Base-by-base conservation (phyloP, 2,888 invertebrate species). In the Lithophane socia region DNA sequence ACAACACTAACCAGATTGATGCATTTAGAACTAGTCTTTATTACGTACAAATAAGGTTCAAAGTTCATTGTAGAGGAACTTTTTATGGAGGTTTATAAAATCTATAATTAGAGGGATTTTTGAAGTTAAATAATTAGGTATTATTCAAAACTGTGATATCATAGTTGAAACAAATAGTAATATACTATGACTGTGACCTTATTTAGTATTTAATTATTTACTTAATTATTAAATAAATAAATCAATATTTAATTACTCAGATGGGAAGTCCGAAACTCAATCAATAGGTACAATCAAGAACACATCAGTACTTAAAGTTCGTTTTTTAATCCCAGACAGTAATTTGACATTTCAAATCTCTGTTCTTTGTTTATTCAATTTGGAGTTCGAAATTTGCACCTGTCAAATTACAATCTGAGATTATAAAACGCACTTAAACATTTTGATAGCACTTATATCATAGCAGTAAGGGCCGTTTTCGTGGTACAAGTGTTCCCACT, bases 21-120 rank as follows among this genome's bases (percentile, higher is more conserved):
- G 44, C 47, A 76, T 74, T 74, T 66, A 29, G 21, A 67, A 68
- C 13, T 77, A 67, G 66, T 54, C 73, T 67, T 70, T 79, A 73
- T 7, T 2, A 2, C n/a, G 18, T 44, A 24, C 72, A n/a, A 42
- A 37, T 64, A 70, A 16, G 21, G 77, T 71, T 56, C 42, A 66
- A 73, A 84, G 49, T 70, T 75, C n/a, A 85, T 13, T 85, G 73
- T 63, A 70, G 64, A 37, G 77, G 44, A 76, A 37, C 1, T 37
- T 63, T 72, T n/a, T 67, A 47, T 42, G 42, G 3, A 13, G 12
- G 21, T 58, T 37, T 56, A 56, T 21, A 16, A 58, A 49, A 64
- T 44, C 8, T 49, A 42, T 37, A 24, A 63, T 70, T 49, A 49
- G 42, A 72, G 1, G 2, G 54, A 1, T 29, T 24, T 52, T 29